Evolutionary conservation across 2,888 invertebrate species (phyloP), one percentile per base, ranked within the genome.

Genomic region (Ptychoptera albimana): DNA sequence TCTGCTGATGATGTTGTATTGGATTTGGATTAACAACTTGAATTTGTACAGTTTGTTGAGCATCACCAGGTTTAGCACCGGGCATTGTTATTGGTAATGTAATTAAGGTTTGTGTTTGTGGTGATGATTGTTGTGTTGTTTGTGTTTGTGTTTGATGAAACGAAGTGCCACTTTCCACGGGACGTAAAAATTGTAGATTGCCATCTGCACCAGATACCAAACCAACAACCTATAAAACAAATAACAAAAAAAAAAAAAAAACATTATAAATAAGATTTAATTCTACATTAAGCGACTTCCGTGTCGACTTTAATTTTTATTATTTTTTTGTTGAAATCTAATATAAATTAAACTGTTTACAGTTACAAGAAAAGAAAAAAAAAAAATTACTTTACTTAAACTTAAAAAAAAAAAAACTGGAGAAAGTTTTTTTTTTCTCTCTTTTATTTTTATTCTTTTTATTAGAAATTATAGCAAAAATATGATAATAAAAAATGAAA

Each of bases 71-170:
- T 54, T 82, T 82, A 2, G 74, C 68, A 5, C 82, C 82, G 1
- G 82, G 82, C 63, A 84, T 74, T 10, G 80, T 73, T 52, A 84
- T 82, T 30, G 84, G 85, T 58, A 85, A 64, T n/a, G 83, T 78
- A 53, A 85, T 82, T 51, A 83, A 70, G 77, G 80, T 52, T 77
- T 79, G 53, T 61, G 66, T 40, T 61, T 61, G 46, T 31, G 53
- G 43, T 50, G 54, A 39, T 45, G 50, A 44, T 45, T 52, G 44
- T 31, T 49, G 42, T 13, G 49, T 50, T 15, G 47, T 50, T 45
- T 49, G 51, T 32, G 53, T 50, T 46, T 53, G 52, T 48, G 55
- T 55, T 13, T 54, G 52, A 31, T 55, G 53, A 31, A 51, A 60
- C 48, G 53, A 67, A 59, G 37, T 36, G 8, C 29, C 71, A 1